phyloP scores from a whole-genome alignment of 2,113 vertebrate genomes.

The Thoracochromis brauschi region DNA sequence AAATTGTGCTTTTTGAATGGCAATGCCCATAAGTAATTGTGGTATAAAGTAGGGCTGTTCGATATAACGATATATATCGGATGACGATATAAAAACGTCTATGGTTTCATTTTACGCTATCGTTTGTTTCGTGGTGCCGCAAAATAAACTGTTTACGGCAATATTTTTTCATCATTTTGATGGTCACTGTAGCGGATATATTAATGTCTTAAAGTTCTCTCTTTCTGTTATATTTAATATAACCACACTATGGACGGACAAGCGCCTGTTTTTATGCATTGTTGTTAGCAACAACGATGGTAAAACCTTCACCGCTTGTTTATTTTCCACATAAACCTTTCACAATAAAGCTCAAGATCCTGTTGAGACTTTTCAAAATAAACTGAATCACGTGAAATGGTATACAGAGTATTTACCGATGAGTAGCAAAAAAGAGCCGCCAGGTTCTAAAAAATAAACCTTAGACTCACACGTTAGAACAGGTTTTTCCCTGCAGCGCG shows the following conservation, averaged over 20 bases:
- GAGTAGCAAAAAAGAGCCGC: neutral
- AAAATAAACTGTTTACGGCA: no score
- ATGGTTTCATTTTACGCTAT: no score
- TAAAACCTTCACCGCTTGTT: neutral
- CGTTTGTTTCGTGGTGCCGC: fast-evolving
- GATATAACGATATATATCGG: neutral
- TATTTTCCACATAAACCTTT: neutral
- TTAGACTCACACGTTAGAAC: neutral
- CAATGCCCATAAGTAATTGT: neutral
- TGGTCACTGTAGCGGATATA: no score
- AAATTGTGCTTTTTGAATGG: neutral
- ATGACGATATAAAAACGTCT: neutral
- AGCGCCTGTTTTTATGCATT: no score
- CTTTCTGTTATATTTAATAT: no score
- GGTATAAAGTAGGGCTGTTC: neutral
- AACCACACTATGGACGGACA: no score
- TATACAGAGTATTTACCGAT: no score
- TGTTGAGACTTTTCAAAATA: neutral
- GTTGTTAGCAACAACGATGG: no score
- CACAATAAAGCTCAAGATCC: neutral
- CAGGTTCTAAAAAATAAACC: neutral
- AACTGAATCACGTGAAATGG: neutral
- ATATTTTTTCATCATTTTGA: no score
- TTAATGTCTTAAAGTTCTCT: no score
- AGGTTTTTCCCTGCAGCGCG: neutral